Base-by-base conservation (phyloP, 2,888 invertebrate genomes). In the Papilio protenor region DNA sequence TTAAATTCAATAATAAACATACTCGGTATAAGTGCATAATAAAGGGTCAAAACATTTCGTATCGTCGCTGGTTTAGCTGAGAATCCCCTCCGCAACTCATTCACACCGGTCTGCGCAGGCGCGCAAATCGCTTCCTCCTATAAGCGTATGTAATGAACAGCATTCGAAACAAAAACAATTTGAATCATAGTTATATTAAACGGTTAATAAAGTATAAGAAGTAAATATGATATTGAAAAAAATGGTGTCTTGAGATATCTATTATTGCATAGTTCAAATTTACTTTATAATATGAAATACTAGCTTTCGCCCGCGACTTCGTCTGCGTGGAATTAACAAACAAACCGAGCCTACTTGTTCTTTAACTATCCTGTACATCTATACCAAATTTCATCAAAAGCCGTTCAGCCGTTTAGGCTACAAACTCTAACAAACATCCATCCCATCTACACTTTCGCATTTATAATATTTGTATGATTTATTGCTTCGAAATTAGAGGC, bases 61-160 rank as follows among this genome's bases (percentile, higher is more conserved):
- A 81, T 84, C n/a, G n/a, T n/a, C 84, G 45, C 66, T 45, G 66
- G 83, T 82, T 82, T 81, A 87, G 85, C 40, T 74, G 84, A 84
- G 86, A 40, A 88, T 88, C 89, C 86, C 87, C 87, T 61, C 81
- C 86, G 88, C 87, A 80, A 16, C n/a, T 14, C 66, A 79, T 82
- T 79, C 82, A 80, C 84, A 93, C 94, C 92, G 92, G 94, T 93
- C 89, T 87, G 81, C 89, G 91, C 91, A 90, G 90, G 90, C 90
- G 92, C 90, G 92, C 92, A 89, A 93, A 92, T 92, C 91, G 88
- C 89, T 84, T 84, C 83, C n/a, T n/a, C n/a, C 83, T 82, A 82
- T 81, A 79, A n/a, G 80, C 83, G 81, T 82, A 81, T 79, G 83
- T 81, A 83, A 83, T 81, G 80, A 78, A 66, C 81, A 81, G 59